These are phyloP conservation scores for Drosophila vallismaia DNA, from an alignment of 2,888 invertebrate species.

Conservation along the genomic window DNA sequence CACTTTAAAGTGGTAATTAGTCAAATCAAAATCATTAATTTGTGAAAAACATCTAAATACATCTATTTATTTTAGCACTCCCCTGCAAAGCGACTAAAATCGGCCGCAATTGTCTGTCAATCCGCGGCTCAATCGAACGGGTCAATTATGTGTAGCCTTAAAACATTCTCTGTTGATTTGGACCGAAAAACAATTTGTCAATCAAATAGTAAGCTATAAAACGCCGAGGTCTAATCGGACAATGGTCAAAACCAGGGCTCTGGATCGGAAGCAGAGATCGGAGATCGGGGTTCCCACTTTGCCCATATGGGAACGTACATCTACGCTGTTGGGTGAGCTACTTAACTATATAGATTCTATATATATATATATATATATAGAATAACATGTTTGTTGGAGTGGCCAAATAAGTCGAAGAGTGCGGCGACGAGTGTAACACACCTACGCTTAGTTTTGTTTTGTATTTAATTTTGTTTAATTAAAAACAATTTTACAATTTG, in stretches of 20 bases:
- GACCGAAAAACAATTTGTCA: constrained; percentile 64
- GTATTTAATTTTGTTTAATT: constrained; percentile 60
- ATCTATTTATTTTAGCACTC: constrained; percentile 4
- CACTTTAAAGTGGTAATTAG: not conserved
- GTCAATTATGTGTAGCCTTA: constrained; percentile 65
- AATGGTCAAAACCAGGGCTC: constrained; percentile 7
- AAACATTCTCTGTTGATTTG: constrained; percentile 45
- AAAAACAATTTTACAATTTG: constrained; percentile 59
- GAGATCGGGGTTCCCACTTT: constrained; percentile 16
- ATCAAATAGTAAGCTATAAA: constrained; percentile 54
- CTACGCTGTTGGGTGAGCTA: constrained; percentile 43
- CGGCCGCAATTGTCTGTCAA: constrained; percentile 50
- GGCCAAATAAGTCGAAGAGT: constrained; percentile 62
- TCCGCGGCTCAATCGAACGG: constrained; percentile 48
- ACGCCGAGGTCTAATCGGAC: constrained; percentile 15
- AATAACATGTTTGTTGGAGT: constrained; percentile 57
- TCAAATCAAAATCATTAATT: constrained; percentile 8
- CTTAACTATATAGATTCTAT: constrained; percentile 40
- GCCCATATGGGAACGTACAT: constrained; percentile 45
- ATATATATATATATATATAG: constrained; percentile 19
- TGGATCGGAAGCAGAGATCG: constrained; percentile 5
- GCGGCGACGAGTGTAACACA: constrained; percentile 57
- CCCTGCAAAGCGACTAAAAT: constrained; percentile 8
- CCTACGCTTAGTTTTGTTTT: constrained; percentile 53
- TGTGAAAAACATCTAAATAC: constrained; percentile 3